Evolutionary conservation across 2,888 invertebrate species (phyloP).

Genomic region (Temnothorax ravouxi): DNA sequence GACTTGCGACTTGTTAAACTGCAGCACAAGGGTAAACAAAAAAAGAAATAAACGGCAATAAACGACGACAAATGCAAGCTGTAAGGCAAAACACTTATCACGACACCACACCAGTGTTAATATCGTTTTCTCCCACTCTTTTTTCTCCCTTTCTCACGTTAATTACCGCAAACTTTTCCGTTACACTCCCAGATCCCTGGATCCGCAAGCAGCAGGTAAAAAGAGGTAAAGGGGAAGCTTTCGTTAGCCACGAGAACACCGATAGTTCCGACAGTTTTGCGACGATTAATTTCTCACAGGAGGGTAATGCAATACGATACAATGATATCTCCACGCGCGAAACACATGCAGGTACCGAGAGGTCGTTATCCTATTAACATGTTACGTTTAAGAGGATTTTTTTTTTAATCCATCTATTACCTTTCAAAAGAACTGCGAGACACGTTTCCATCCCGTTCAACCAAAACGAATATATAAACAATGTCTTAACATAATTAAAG

Average conservation of each 20-base stretch:
- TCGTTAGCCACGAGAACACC: slow-evolving; percentile 60
- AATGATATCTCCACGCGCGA: slow-evolving; percentile 14
- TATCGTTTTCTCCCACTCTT: slow-evolving; percentile 50
- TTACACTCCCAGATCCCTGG: slow-evolving; percentile 81
- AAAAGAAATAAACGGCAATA: slow-evolving; percentile 12
- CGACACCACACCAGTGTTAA: slow-evolving; percentile 61
- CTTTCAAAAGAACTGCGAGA: not conserved
- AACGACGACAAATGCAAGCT: slow-evolving; percentile 36
- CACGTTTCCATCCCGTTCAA: not conserved
- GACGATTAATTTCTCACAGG: slow-evolving; percentile 57
- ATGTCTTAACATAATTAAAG: not conserved
- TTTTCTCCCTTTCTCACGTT: slow-evolving; percentile 70
- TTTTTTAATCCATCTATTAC: not conserved
- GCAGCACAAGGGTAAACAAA: not conserved
- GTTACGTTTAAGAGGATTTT: not conserved
- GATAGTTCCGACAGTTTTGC: slow-evolving; percentile 47
- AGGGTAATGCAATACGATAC: not conserved
- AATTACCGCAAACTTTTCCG: slow-evolving; percentile 86
- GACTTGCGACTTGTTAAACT: slow-evolving; percentile 42
- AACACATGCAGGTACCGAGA: slow-evolving; percentile 37
- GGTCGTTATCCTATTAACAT: not conserved
- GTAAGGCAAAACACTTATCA: slow-evolving; percentile 54
- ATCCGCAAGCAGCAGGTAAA: slow-evolving; percentile 79
- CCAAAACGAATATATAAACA: not conserved
- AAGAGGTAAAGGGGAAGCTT: slow-evolving; percentile 61